A percentile compares a stretch with the other conserved stretches of the same genome.
Conservation (phyloP, 2,888 invertebrate species). For the Timandra comae region DNA sequence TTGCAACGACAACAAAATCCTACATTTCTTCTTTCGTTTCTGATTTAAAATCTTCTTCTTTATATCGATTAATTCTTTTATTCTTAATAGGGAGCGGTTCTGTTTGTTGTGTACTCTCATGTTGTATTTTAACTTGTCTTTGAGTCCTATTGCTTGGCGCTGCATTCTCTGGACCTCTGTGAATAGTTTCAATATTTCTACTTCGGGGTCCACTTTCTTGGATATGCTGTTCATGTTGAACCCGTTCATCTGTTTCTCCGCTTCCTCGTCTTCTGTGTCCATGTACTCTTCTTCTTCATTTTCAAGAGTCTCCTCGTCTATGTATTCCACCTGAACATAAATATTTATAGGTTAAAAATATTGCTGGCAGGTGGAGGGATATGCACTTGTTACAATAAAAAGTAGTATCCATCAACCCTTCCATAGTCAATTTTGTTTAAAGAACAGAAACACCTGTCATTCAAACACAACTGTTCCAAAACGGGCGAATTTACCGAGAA, state of each 20-base stretch:
- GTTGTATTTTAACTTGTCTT: conserved; percentile 55
- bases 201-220: conserved; percentile 16
- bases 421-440: too few relatives aligned
- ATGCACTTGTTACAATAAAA: background rate
- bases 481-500: too few relatives aligned
- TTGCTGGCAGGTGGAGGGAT: background rate
- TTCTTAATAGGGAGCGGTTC: conserved; percentile 41
- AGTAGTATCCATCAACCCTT: too few relatives aligned
- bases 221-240: conserved; percentile 13
- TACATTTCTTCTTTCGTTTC: conserved; percentile 62
- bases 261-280: conserved; percentile 39
- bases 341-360: background rate
- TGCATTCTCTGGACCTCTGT: conserved; percentile 64
- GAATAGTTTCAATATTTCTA: conserved; percentile 57
- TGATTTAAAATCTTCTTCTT: conserved; percentile 55
- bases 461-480: too few relatives aligned
- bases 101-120: conserved; percentile 57
- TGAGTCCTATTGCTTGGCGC: conserved; percentile 44
- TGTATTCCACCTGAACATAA: conserved; percentile 70
- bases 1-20: conserved; percentile 56
- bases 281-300: conserved; percentile 47
- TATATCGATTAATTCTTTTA: conserved; percentile 54
- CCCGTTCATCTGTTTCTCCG: conserved; percentile 14
- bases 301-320: conserved; percentile 63
- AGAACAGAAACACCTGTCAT: too few relatives aligned